A percentile compares a stretch with the other conserved stretches of the same genome.
Evolutionary conservation across 2,113 vertebrate species (phyloP).

Genomic region (Oenanthe melanoleuca): DNA sequence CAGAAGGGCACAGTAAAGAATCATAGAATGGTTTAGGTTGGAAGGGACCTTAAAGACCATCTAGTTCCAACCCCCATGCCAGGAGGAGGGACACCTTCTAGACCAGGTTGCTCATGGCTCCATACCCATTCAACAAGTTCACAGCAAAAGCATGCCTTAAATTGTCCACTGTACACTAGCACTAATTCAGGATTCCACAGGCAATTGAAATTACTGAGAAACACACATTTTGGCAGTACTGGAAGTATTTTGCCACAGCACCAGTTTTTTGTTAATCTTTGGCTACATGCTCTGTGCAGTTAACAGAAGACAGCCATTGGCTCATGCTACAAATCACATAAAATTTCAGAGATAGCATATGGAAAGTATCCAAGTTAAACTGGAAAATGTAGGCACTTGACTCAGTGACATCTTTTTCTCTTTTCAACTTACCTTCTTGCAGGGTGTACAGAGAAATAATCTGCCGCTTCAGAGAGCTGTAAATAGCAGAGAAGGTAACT

Average conservation of each 20-base stretch:
- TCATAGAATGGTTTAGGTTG: neutral
- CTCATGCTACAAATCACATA: neutral
- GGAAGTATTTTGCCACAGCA: neutral
- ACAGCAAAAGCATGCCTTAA: neutral
- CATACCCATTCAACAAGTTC: neutral
- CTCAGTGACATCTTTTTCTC: neutral
- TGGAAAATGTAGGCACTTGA: neutral
- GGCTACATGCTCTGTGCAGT: neutral
- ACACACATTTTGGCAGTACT: neutral
- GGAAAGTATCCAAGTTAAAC: neutral
- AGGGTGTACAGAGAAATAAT: neutral
- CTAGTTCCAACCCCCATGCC: neutral
- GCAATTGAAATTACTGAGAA: neutral
- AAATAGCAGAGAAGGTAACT: constrained; percentile 15
- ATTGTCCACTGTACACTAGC: neutral
- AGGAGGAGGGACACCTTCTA: neutral
- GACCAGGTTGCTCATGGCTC: neutral
- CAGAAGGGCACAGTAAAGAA: neutral
- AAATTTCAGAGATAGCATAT: neutral
- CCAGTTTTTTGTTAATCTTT: neutral
- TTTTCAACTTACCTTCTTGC: neutral
- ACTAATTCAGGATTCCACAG: neutral
- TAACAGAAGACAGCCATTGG: neutral
- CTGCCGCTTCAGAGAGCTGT: neutral
- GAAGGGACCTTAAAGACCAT: neutral